phyloP scores from a whole-genome alignment of 2,888 invertebrate genomes.

The Willowsia nigromaculata region DNA sequence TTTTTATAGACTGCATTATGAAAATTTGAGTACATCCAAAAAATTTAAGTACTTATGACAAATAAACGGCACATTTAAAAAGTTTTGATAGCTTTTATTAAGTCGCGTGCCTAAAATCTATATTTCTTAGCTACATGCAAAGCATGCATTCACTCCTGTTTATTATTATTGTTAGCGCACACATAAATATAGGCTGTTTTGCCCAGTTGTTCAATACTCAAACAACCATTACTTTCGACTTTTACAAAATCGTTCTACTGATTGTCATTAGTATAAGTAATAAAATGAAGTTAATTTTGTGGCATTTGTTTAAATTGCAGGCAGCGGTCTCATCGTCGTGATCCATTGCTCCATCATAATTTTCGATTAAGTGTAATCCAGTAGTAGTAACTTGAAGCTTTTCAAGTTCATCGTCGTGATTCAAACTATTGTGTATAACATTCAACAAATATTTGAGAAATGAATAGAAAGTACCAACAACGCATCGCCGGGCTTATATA shows the following conservation, averaged over 20 bases:
- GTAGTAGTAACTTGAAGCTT: background rate
- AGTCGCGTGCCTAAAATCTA: too few species aligned
- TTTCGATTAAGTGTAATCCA: background rate
- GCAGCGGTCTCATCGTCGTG: background rate
- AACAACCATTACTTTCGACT: background rate
- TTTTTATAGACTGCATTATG: too few species aligned
- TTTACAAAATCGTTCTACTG: background rate
- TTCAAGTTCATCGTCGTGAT: conserved; percentile 29
- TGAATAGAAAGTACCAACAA: background rate
- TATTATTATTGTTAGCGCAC: too few species aligned
- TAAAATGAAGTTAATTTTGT: background rate
- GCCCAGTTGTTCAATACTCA: background rate
- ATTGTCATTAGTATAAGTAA: background rate
- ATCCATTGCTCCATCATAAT: background rate
- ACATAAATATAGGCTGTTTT: background rate
- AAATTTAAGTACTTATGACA: too few species aligned
- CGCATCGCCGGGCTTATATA: conserved; percentile 3
- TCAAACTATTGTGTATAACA: background rate
- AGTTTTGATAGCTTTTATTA: too few species aligned
- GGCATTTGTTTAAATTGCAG: conserved; percentile 24
- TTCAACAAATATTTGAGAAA: background rate
- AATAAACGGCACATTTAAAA: too few species aligned
- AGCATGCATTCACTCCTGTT: too few species aligned
- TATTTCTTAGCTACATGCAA: too few species aligned
- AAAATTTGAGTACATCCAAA: too few species aligned